phyloP scores from a whole-genome alignment of 2,797 vertebrate species.

The Siniperca scherzeri region DNA sequence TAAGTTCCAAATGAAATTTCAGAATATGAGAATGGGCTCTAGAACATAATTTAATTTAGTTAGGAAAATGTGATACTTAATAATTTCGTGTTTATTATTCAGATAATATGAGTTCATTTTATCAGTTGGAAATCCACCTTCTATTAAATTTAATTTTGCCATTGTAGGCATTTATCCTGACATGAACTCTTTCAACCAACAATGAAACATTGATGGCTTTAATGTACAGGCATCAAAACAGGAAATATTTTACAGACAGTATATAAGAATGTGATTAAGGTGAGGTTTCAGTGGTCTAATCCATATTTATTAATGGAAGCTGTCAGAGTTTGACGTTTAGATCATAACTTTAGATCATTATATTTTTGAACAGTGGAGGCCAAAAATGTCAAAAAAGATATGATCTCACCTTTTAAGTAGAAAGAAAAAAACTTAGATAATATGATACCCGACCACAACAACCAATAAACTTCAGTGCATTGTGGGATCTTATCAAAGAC shows the following conservation, averaged over 20 bases:
- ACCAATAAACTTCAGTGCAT: conserved; percentile 19
- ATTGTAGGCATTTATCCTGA: conserved; percentile 4
- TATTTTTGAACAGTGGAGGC: not conserved
- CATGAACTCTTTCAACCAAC: conserved; percentile 23
- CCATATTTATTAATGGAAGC: conserved; percentile 15
- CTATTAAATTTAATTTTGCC: conserved; percentile 26
- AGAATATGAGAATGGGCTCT: not conserved
- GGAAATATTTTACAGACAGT: not conserved
- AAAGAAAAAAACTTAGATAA: not conserved
- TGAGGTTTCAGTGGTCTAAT: conserved; percentile 10
- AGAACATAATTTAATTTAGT: conserved; percentile 3
- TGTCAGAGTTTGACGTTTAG: not conserved
- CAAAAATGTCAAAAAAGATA: not conserved
- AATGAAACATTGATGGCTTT: conserved; percentile 9
- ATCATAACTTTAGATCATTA: conserved; percentile 6
- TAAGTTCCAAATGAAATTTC: conserved; percentile 14
- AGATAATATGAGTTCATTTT: conserved; percentile 1
- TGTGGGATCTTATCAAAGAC: conserved; percentile 37
- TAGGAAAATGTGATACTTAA: conserved; percentile 25
- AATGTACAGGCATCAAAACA: conserved; percentile 2
- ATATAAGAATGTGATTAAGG: not conserved
- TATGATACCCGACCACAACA: not conserved
- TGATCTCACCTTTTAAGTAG: not conserved
- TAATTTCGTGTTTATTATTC: conserved; percentile 33
- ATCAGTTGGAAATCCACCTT: conserved; percentile 28